Conservation (phyloP, 1,140 invertebrate species). For the Rhagoletis pomonella region DNA sequence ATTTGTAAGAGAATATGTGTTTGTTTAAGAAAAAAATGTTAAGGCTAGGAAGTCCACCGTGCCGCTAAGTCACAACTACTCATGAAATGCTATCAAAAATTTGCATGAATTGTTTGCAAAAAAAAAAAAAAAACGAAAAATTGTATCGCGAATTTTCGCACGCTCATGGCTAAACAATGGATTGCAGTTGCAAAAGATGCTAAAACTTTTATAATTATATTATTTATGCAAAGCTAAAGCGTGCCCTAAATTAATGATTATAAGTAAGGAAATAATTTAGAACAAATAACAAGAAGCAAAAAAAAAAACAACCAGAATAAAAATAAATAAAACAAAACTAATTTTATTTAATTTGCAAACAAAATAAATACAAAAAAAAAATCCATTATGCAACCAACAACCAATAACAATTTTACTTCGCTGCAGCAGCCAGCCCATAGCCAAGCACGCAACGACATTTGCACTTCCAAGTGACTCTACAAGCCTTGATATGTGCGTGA, state of each 20-base stretch:
- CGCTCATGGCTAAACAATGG: neutral
- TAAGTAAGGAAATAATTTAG: neutral
- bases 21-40: neutral
- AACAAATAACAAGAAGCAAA: neutral
- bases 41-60: constrained; percentile 17
- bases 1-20: neutral
- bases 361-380: neutral
- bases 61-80: no score
- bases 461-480: neutral
- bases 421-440: neutral
- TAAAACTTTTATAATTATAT: neutral
- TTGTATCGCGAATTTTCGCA: constrained; percentile 26
- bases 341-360: no score
- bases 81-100: neutral
- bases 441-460: neutral
- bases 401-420: neutral
- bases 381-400: neutral
- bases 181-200: neutral
- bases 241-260: neutral
- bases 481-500: neutral
- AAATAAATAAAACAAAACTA: neutral
- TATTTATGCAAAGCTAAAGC: neutral
- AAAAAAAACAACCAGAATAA: neutral
- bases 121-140: neutral
- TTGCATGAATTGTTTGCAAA: neutral